Conservation (phyloP, 2,888 invertebrate species). For the Troides oblongomaculatus region DNA sequence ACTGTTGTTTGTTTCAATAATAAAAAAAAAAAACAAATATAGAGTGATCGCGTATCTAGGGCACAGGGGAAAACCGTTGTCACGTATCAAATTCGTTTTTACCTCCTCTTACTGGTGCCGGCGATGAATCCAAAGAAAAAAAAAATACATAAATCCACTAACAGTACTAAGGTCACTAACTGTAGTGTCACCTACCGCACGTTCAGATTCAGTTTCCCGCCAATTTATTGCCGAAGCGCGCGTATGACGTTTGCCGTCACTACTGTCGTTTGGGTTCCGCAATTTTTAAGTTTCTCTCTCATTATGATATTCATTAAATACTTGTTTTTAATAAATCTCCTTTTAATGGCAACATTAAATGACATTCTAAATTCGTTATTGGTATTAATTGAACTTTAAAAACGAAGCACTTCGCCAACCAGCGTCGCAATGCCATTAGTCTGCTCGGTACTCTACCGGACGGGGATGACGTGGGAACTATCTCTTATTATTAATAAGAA, state of each 20-base stretch:
- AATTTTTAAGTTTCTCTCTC: neutral
- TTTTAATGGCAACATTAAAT: neutral
- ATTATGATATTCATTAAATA: neutral
- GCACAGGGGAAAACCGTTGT: slow-evolving; percentile 8
- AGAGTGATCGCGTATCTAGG: neutral
- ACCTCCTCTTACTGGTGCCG: slow-evolving; percentile 12
- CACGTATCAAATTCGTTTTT: neutral
- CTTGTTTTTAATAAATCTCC: neutral
- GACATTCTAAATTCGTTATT: neutral
- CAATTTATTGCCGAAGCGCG: slow-evolving; percentile 18
- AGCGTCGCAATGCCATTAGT: too few species aligned
- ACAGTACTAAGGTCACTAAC: slow-evolving; percentile 38
- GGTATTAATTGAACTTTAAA: too few species aligned
- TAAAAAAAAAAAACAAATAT: neutral
- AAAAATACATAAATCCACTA: slow-evolving; percentile 32
- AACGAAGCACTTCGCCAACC: too few species aligned
- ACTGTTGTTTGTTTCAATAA: neutral
- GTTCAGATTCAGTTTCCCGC: slow-evolving; percentile 25
- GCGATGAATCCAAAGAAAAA: slow-evolving; percentile 30
- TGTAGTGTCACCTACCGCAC: slow-evolving; percentile 34
- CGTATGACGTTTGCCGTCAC: slow-evolving; percentile 1
- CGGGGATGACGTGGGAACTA: too few species aligned
- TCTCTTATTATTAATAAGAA: too few species aligned
- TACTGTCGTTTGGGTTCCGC: neutral
- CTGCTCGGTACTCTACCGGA: too few species aligned